Percentiles rank a stretch among this genome's conserved stretches.
Evolutionary conservation across 2,888 invertebrate species (phyloP).

Genomic region (Hydraecia micacea): DNA sequence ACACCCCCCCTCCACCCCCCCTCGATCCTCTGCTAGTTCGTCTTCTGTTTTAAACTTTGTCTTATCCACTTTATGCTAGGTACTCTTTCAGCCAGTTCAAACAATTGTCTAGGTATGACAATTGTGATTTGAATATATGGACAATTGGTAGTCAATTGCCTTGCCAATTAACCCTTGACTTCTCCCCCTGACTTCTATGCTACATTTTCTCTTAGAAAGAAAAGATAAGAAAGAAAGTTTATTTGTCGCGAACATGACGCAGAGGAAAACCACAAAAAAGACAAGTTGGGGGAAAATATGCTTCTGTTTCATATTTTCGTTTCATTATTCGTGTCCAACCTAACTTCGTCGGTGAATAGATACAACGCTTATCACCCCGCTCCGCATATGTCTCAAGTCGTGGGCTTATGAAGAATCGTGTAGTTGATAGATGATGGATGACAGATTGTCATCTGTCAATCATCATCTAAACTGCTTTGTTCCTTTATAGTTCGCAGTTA

Average conservation of each 20-base stretch:
- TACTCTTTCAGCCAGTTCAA: not conserved
- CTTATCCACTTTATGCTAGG: too few relatives aligned
- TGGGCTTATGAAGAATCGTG: not conserved
- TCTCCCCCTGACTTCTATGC: not conserved
- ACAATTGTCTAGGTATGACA: not conserved
- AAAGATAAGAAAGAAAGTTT: too few relatives aligned
- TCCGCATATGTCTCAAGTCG: not conserved
- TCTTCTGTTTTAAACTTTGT: too few relatives aligned
- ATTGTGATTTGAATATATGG: not conserved
- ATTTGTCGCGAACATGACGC: too few relatives aligned
- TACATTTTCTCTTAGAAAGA: not conserved
- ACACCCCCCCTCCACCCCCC: too few relatives aligned
- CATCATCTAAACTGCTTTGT: conserved; percentile 24
- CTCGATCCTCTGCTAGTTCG: too few relatives aligned
- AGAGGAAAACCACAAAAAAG: too few relatives aligned
- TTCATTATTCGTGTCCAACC: not conserved
- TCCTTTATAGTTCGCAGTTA: conserved; percentile 12
- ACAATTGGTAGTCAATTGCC: not conserved
- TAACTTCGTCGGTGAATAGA: not conserved
- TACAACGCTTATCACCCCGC: not conserved
- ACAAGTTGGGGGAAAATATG: too few relatives aligned
- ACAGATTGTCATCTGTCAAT: conserved; percentile 38
- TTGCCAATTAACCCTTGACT: not conserved
- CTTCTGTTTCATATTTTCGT: not conserved
- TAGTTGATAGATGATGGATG: conserved; percentile 4